These are phyloP conservation scores for Philhelius pedissequus DNA, from an alignment of 2,888 invertebrate species.

Conservation along the genomic window DNA sequence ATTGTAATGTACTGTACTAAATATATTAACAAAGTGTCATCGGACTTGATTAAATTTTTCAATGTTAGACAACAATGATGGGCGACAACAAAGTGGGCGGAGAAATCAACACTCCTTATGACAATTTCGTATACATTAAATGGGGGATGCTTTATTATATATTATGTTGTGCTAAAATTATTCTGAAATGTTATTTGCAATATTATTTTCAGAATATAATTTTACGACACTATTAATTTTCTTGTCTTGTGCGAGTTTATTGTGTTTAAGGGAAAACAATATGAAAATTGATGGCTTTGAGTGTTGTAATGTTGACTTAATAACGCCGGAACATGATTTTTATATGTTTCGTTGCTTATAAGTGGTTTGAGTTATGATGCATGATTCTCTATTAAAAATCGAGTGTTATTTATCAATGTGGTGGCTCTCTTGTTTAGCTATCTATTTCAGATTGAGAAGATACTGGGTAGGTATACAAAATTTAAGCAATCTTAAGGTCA, in stretches of 20 bases:
- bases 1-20: constrained; percentile 67
- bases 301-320: constrained; percentile 2
- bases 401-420: too few species aligned
- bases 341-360: background rate
- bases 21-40: constrained; percentile 67
- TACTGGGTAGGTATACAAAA: too few species aligned
- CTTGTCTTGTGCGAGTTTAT: background rate
- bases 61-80: constrained; percentile 53
- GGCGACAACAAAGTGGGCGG: background rate
- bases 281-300: background rate
- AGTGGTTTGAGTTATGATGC: background rate
- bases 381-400: background rate
- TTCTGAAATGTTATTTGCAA: constrained; percentile 20
- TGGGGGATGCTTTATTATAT: constrained; percentile 29
- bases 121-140: constrained; percentile 48
- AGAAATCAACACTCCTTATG: constrained; percentile 33
- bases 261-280: background rate
- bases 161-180: background rate
- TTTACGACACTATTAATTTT: constrained; percentile 35
- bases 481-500: too few species aligned
- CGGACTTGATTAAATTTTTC: constrained; percentile 66
- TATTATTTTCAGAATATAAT: constrained; percentile 6
- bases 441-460: too few species aligned
- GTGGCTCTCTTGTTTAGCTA: too few species aligned
- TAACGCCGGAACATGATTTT: background rate